These are phyloP conservation scores for Electrona antarctica DNA, from an alignment of 2,113 vertebrate genomes.

Conservation along the genomic window DNA sequence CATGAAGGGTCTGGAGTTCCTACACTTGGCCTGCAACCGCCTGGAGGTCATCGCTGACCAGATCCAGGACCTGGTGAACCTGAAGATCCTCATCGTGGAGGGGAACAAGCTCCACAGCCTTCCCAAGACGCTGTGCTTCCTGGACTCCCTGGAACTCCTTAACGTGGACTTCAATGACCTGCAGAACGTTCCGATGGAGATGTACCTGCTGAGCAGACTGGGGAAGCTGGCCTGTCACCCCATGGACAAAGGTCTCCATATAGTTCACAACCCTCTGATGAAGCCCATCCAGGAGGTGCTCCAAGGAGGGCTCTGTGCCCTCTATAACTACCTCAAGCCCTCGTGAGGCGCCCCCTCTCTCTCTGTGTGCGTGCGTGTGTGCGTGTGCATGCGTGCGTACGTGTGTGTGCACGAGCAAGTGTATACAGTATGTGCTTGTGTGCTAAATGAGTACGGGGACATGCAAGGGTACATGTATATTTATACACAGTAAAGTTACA, in stretches of 20 bases:
- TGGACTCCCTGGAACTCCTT: slow-evolving; percentile 86
- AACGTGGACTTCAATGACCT: slow-evolving; percentile 90
- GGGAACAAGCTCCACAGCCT: slow-evolving; percentile 86
- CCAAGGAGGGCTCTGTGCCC: slow-evolving; percentile 85
- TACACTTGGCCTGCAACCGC: slow-evolving; percentile 90
- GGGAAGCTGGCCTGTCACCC: slow-evolving; percentile 89
- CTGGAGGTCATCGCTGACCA: slow-evolving; percentile 91
- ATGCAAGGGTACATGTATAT: too few species aligned
- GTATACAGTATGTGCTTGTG: background rate
- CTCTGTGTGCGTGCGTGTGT: slow-evolving; percentile 11
- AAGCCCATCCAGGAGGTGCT: slow-evolving; percentile 88
- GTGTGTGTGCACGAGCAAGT: background rate
- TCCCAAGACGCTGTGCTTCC: slow-evolving; percentile 85
- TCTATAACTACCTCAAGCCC: slow-evolving; percentile 89
- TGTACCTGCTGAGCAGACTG: slow-evolving; percentile 84
- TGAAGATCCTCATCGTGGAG: slow-evolving; percentile 92
- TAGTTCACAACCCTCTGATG: slow-evolving; percentile 87
- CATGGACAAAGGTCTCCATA: slow-evolving; percentile 92
- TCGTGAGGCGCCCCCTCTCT: slow-evolving; percentile 67
- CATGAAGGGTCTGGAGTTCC: slow-evolving; percentile 87
- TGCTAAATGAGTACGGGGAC: background rate
- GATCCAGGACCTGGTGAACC: slow-evolving; percentile 85
- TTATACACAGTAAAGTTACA: too few species aligned
- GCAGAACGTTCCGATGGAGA: slow-evolving; percentile 86
- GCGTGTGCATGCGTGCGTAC: slow-evolving; percentile 1